Evolutionary conservation across 2,113 vertebrate species (phyloP).

Genomic region (Falcunculus frontatus): DNA sequence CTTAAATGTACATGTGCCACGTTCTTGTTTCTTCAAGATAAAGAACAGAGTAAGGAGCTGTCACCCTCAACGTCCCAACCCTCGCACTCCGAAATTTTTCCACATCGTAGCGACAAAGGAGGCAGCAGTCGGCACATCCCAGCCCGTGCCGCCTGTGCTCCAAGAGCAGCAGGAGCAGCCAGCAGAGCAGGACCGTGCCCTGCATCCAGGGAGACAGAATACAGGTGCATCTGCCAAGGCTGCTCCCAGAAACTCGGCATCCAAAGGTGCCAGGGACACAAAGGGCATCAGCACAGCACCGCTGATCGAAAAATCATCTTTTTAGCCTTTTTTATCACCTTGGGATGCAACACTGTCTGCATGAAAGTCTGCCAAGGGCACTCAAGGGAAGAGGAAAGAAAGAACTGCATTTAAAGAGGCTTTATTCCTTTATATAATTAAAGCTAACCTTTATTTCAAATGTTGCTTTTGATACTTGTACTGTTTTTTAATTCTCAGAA

Average conservation of each 20-base stretch:
- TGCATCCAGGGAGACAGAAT: not conserved
- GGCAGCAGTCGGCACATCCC: fast-evolving
- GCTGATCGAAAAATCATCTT: fast-evolving
- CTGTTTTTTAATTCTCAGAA: not conserved
- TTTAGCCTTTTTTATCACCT: not conserved
- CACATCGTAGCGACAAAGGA: not conserved
- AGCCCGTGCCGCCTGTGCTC: not conserved
- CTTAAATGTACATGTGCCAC: not conserved
- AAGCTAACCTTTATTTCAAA: slow-evolving; percentile 22
- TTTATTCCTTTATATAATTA: slow-evolving; percentile 21
- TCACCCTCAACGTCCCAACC: not conserved
- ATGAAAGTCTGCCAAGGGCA: not conserved
- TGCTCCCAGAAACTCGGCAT: not conserved
- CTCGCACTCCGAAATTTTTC: not conserved
- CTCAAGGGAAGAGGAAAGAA: not conserved
- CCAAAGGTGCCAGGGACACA: not conserved
- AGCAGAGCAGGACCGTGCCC: not conserved
- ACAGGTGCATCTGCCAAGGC: not conserved
- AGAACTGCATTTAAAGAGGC: not conserved
- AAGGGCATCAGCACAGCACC: not conserved
- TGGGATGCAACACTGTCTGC: not conserved
- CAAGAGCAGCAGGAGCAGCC: not conserved
- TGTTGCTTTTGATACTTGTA: not conserved
- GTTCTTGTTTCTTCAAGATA: not conserved
- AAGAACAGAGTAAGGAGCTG: not conserved